phyloP scores from a whole-genome alignment of 2,888 invertebrate genomes.

The Pseudoips prasinana region DNA sequence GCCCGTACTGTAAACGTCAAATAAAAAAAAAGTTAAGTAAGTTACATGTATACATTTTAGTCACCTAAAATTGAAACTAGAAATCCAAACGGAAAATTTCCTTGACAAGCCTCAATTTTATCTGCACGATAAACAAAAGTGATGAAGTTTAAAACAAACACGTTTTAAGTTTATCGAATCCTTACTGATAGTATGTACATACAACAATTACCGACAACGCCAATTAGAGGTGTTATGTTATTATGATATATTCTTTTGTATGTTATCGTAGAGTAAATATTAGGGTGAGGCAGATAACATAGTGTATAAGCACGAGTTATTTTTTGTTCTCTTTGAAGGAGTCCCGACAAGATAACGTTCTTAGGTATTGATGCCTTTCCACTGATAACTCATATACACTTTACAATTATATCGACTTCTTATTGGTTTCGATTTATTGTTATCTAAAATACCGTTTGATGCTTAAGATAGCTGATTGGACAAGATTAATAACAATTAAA shows the following conservation, averaged over 20 bases:
- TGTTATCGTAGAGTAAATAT: conserved; percentile 34
- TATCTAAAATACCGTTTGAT: too few species aligned
- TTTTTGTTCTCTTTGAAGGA: conserved; percentile 30
- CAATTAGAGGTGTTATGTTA: conserved; percentile 31
- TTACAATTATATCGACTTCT: too few species aligned
- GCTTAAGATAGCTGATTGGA: too few species aligned
- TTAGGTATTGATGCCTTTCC: conserved; percentile 23
- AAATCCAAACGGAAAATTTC: conserved; percentile 2
- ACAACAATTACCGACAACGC: conserved; percentile 6
- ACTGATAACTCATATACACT: conserved; percentile 7
- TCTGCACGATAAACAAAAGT: conserved; percentile 10
- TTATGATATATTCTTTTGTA: conserved; percentile 32
- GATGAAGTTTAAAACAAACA: conserved; percentile 1
- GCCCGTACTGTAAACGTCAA: too few species aligned
- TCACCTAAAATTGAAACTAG: too few species aligned
- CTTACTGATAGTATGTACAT: too few species aligned
- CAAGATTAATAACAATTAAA: too few species aligned
- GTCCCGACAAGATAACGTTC: conserved; percentile 30
- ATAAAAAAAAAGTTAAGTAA: too few species aligned
- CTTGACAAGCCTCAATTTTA: conserved; percentile 9
- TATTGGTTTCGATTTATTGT: too few species aligned
- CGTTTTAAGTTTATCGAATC: conserved; percentile 16
- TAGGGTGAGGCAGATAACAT: conserved; percentile 33
- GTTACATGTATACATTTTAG: too few species aligned
- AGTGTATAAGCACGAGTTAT: conserved; percentile 26